Conservation (phyloP, 2,113 vertebrate species). For the Struthidea cinerea region DNA sequence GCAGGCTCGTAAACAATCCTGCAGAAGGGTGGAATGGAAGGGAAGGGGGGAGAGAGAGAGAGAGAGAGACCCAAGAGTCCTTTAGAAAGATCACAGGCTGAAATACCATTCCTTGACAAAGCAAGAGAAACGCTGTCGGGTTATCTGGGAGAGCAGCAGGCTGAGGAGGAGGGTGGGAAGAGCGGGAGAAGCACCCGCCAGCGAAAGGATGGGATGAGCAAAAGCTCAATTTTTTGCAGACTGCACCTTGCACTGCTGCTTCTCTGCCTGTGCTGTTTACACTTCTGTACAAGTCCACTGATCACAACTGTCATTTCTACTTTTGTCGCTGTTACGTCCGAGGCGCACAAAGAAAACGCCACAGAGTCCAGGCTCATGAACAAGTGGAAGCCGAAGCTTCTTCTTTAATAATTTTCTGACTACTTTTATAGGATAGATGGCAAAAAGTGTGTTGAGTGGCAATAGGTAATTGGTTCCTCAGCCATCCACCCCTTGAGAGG, state of each 20-base stretch:
- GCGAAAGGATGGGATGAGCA: background rate
- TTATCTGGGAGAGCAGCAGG: background rate
- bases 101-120: background rate
- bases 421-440: too few relatives aligned
- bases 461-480: too few relatives aligned
- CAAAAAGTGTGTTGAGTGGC: too few relatives aligned
- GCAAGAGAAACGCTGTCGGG: background rate
- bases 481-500: too few relatives aligned
- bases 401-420: too few relatives aligned
- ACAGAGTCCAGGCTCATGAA: too few relatives aligned
- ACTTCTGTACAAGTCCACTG: background rate
- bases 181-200: background rate
- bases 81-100: constrained; percentile 17
- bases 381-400: too few relatives aligned
- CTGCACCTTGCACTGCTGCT: background rate
- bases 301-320: background rate
- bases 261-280: background rate
- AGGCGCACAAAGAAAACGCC: too few relatives aligned
- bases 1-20: constrained; percentile 97
- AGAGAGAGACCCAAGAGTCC: constrained; percentile 5
- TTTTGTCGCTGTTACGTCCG: too few relatives aligned
- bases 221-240: background rate
- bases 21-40: background rate
- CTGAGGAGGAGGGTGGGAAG: background rate
- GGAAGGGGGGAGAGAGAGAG: background rate